Base-by-base conservation (phyloP, 2,888 invertebrate genomes). In the Heliconius charithonia region DNA sequence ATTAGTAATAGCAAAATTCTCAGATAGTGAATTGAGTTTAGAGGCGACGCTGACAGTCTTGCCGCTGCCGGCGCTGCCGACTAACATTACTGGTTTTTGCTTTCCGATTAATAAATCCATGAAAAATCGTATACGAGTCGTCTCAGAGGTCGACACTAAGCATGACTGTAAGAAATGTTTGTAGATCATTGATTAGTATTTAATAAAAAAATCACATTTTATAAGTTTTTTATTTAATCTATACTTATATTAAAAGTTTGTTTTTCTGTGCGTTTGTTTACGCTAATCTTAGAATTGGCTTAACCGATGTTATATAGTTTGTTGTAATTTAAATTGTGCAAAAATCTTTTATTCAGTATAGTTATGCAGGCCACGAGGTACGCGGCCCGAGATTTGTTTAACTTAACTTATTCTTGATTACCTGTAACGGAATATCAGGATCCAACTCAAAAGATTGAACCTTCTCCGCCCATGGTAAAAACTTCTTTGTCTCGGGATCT, bases 41-140 rank as follows among this genome's bases (percentile, higher is more conserved):
- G 98, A 98, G 63, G 97, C 96, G 80, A 99, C 97, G 71, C 98
- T 96, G n/a, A 99, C 98, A 74, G 98, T 98, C 93, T 99, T 99
- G 10, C 99, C 99, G 80, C 97, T 97, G 4, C 99, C 99, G 0
- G 98, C 97, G 27, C 96, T 96, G 1, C 98, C 99, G 3, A 99
- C 97, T 81, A 99, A 90, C 99, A 99, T 98, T 4, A 98, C 96
- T 0, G 99, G 98, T 85, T 97, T 97, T 84, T 96, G 96, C 82
- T 96, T 97, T 6, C 96, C 95, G 86, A 99, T 96, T 77, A 99
- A 92, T 82, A 98, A 89, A 89, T 99, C 98, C 95, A 99, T 96
- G 90, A 99, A 99, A 90, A 97, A 99, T 73, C 97, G 95, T 22
- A 98, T 94, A 25, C 99, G 96, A 0, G 97, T 97, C 0, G 99